phyloP scores from a whole-genome alignment of 2,888 invertebrate species.

The Perizoma affinitatum region DNA sequence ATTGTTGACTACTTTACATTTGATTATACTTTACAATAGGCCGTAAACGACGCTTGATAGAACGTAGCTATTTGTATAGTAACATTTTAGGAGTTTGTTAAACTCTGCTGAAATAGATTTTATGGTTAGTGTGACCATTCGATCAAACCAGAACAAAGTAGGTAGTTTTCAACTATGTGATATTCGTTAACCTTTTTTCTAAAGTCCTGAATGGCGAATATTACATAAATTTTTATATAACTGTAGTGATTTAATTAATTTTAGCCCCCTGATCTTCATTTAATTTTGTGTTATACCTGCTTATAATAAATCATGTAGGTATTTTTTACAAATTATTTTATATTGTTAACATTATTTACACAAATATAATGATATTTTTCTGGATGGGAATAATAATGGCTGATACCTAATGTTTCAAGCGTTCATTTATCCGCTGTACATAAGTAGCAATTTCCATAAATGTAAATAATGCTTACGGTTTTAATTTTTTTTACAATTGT shows the following conservation, averaged over 20 bases:
- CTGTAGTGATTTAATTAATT: too few relatives aligned
- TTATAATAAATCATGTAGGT: too few relatives aligned
- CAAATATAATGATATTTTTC: too few relatives aligned
- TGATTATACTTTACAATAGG: conserved; percentile 28
- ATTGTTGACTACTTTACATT: conserved; percentile 34
- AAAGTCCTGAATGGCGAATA: too few relatives aligned
- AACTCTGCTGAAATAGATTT: conserved; percentile 15
- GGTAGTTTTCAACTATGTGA: not conserved
- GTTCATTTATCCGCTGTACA: conserved; percentile 11
- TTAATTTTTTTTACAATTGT: conserved; percentile 50
- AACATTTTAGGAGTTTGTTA: conserved; percentile 10
- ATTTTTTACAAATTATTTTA: too few relatives aligned
- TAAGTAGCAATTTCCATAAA: conserved; percentile 3
- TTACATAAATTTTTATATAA: too few relatives aligned
- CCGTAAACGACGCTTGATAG: conserved; percentile 24
- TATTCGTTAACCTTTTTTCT: too few relatives aligned
- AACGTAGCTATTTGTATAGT: conserved; percentile 3
- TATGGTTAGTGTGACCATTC: not conserved
- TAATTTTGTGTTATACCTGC: too few relatives aligned
- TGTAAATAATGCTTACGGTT: conserved; percentile 28
- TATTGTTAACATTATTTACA: too few relatives aligned
- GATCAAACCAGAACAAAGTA: not conserved
- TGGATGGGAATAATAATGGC: too few relatives aligned
- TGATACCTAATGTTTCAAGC: too few relatives aligned
- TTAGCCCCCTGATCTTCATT: too few relatives aligned